Base-by-base conservation (phyloP, 2,113 vertebrate genomes). In the Pedetes capensis region DNA sequence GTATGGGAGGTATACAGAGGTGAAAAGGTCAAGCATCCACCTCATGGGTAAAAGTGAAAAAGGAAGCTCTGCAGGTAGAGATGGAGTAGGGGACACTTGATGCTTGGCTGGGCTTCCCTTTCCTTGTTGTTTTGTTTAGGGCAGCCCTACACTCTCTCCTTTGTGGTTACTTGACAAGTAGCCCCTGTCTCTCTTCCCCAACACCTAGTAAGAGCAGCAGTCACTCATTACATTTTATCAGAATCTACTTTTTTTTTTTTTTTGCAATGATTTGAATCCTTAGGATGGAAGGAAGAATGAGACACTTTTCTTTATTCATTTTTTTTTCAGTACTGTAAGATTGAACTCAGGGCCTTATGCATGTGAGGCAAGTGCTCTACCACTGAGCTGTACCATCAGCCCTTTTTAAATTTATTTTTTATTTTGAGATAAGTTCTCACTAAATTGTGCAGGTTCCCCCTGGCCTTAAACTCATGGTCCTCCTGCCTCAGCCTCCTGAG, bases 141-240 rank as follows among this genome's bases (percentile, higher is more conserved):
- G 8, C 5, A 59, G 47, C 14, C 16, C n/a, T 83, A 25, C 42
- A 57, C 53, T 68, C 69, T 44, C 63, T 89, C 68, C 72, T 82
- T 13, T 20, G 61, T 80, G 87, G n/a, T 63, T 85, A 57, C 47
- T 37, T 90, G 51, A 84, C n/a, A 90, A 64, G 4, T 3, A 55
- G 20, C 34, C 44, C 16, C 23, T n/a, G 37, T 16, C 5, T 39
- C 20, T 2, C n/a, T 18, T 44, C 53, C 34, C 59, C 34, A 55
- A 39, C 42, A 29, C 29, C 91, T 51, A 69, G 29, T 29, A 82
- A 82, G 10, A n/a, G 47, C 11, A 76, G 55, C 4, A n/a, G 57
- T 88, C 34, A 93, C 75, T 91, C n/a, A n/a, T n/a, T 83, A 87
- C 55, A 87, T 57, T 39, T 76, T 27, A 89, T n/a, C 34, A 64